A percentile compares a stretch with the other conserved stretches of the same genome.
These are phyloP conservation scores for Achroia grisella DNA, from an alignment of 1,140 invertebrate species.

Conservation along the genomic window DNA sequence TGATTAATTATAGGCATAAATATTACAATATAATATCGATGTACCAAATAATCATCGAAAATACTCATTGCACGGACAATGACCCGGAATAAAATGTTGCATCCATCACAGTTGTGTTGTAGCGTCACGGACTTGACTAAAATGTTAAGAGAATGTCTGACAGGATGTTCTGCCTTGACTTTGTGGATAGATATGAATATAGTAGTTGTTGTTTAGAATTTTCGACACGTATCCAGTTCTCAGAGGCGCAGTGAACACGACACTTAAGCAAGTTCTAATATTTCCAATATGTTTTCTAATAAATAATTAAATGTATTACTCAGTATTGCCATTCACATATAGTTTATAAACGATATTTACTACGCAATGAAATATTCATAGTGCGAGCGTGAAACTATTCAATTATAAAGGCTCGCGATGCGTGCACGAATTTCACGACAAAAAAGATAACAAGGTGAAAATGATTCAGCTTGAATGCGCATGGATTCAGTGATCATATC, in stretches of 20 bases:
- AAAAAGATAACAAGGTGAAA: constrained; percentile 62
- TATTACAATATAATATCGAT: too few relatives aligned
- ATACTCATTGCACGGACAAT: not conserved
- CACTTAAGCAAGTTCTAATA: constrained; percentile 24
- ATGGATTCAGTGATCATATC: constrained; percentile 2
- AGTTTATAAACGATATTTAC: constrained; percentile 8
- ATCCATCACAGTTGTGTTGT: not conserved
- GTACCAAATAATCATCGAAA: not conserved
- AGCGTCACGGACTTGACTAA: not conserved
- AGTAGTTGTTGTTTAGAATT: constrained; percentile 45
- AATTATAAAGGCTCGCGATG: constrained; percentile 43
- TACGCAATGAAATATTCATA: constrained; percentile 35
- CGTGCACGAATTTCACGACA: constrained; percentile 55
- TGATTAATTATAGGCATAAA: too few relatives aligned
- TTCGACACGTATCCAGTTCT: constrained; percentile 56
- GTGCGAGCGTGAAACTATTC: constrained; percentile 60
- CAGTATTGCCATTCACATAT: too few relatives aligned
- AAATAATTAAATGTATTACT: not conserved
- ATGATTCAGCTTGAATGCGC: constrained; percentile 49
- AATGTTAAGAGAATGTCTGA: not conserved
- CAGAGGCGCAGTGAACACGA: constrained; percentile 24
- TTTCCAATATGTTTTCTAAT: constrained; percentile 12
- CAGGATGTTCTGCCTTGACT: constrained; percentile 21
- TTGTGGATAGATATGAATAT: constrained; percentile 14
- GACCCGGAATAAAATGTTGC: constrained; percentile 1